phyloP scores from a whole-genome alignment of 2,113 vertebrate species.

The Mola mola region DNA sequence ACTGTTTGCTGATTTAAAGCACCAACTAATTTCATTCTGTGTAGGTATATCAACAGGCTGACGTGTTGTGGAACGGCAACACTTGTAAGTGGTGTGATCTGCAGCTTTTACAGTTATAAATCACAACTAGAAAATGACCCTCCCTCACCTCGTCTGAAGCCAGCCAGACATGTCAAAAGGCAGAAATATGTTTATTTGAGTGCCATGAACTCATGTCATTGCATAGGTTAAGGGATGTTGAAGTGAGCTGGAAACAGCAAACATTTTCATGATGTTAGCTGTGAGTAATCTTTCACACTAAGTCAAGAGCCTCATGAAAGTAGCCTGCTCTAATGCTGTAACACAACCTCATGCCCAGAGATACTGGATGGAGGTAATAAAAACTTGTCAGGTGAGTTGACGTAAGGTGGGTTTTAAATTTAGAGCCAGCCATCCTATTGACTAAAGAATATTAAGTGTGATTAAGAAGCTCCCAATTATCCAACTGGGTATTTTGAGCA shows the following conservation, averaged over 20 bases:
- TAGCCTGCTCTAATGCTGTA: background rate
- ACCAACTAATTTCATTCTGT: slow-evolving; percentile 41
- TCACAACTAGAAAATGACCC: slow-evolving; percentile 34
- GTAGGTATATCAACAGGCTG: slow-evolving; percentile 17
- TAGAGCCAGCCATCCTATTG: slow-evolving; percentile 32
- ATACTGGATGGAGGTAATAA: background rate
- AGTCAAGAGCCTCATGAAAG: slow-evolving; percentile 1
- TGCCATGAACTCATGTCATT: background rate
- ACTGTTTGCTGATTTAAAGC: slow-evolving; percentile 44
- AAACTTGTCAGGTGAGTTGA: slow-evolving; percentile 7
- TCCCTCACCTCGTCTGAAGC: slow-evolving; percentile 21
- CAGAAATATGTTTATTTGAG: slow-evolving; percentile 12
- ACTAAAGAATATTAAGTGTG: slow-evolving; percentile 41
- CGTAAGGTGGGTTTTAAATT: slow-evolving; percentile 14
- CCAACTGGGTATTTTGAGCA: slow-evolving; percentile 28
- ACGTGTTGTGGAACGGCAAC: slow-evolving; percentile 18
- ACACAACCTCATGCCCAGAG: background rate
- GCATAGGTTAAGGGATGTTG: slow-evolving; percentile 3
- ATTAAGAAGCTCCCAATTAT: slow-evolving; percentile 46
- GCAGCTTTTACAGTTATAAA: slow-evolving; percentile 25
- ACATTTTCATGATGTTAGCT: background rate
- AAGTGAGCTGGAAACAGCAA: slow-evolving; percentile 26
- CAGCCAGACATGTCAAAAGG: slow-evolving; percentile 9
- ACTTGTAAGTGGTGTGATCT: slow-evolving; percentile 24
- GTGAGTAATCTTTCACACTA: slow-evolving; percentile 19